phyloP scores from a whole-genome alignment of 2,113 vertebrate species.

The Protobothrops flavoviridis region DNA sequence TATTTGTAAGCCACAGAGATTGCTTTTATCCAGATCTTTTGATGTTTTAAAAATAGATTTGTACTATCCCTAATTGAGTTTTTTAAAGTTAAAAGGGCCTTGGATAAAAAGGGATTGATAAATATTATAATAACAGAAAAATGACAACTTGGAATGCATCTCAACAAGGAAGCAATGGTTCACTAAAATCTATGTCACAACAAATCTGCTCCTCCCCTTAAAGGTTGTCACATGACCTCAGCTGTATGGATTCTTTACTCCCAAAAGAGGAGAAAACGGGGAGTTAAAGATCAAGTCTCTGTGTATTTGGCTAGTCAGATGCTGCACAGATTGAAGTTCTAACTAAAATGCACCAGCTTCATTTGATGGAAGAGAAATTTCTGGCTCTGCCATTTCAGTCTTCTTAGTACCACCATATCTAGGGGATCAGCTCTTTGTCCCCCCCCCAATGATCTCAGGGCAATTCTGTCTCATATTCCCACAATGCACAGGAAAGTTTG shows the following conservation, averaged over 20 bases:
- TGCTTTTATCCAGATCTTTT: neutral
- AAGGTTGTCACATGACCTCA: too few relatives aligned
- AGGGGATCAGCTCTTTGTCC: neutral
- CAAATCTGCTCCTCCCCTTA: neutral
- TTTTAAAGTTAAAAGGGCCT: neutral
- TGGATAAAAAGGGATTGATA: neutral
- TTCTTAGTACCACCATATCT: neutral
- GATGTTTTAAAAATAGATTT: neutral
- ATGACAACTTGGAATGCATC: neutral
- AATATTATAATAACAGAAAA: neutral
- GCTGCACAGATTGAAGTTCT: neutral
- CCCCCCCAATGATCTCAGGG: neutral
- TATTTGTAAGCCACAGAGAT: neutral
- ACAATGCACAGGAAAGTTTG: neutral
- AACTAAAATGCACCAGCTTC: neutral
- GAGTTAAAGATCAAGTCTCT: neutral
- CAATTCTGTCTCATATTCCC: neutral
- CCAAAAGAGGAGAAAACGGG: neutral
- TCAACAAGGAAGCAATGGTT: neutral
- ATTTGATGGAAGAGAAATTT: neutral
- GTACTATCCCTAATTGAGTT: neutral
- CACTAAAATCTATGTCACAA: neutral
- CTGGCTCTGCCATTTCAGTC: neutral
- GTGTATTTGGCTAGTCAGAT: neutral
- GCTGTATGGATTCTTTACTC: neutral